Conservation (phyloP, 2,888 invertebrate genomes). For the Sthenelais limicola region DNA sequence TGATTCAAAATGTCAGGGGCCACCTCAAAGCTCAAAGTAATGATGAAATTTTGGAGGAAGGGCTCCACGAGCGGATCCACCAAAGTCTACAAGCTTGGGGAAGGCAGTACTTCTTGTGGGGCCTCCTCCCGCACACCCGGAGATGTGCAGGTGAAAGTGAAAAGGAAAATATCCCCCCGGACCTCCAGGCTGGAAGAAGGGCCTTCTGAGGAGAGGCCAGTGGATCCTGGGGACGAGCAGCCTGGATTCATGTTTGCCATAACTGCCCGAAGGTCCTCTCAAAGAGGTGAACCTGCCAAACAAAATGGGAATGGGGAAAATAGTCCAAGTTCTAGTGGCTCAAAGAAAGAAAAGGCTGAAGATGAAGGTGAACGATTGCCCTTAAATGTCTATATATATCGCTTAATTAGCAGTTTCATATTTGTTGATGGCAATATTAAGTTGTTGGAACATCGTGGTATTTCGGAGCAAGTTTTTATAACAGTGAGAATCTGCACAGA, state of each 20-base stretch:
- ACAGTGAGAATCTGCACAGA: too few relatives aligned
- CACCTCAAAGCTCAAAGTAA: conserved; percentile 16
- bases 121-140: not conserved
- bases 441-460: too few relatives aligned
- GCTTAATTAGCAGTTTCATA: too few relatives aligned
- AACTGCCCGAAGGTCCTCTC: not conserved
- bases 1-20: conserved; percentile 10
- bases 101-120: not conserved
- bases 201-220: conserved; percentile 3
- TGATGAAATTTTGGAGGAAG: conserved; percentile 38
- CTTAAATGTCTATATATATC: too few relatives aligned
- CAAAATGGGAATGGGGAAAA: not conserved
- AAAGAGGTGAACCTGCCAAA: conserved; percentile 4
- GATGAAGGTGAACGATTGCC: too few relatives aligned
- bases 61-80: conserved; percentile 7
- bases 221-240: not conserved
- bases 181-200: not conserved
- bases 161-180: too few relatives aligned
- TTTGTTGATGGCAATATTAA: too few relatives aligned
- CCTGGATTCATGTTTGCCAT: conserved; percentile 32
- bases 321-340: not conserved
- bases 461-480: too few relatives aligned
- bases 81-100: conserved; percentile 14
- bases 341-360: not conserved
- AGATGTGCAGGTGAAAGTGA: not conserved